These are phyloP conservation scores for Chaitophorus viminalis DNA, from an alignment of 2,888 invertebrate genomes.

Conservation along the genomic window DNA sequence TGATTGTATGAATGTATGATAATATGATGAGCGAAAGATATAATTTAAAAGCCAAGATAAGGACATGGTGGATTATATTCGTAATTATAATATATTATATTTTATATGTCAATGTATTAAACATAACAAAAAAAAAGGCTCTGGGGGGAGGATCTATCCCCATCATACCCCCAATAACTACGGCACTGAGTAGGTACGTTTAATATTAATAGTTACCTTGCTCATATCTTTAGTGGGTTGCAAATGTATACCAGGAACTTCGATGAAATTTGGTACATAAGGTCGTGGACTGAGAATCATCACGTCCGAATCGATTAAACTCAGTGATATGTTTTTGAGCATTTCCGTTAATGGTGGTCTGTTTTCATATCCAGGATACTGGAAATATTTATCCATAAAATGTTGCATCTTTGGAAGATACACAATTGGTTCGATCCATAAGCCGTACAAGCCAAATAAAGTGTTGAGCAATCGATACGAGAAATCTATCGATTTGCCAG, in stretches of 20 bases:
- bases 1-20: too few species aligned
- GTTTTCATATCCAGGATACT: conserved; percentile 50
- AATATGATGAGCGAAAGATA: too few species aligned
- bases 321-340: conserved; percentile 64
- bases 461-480: conserved; percentile 14
- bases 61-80: too few species aligned
- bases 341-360: conserved; percentile 63
- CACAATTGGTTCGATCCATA: background rate
- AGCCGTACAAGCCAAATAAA: background rate
- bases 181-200: too few species aligned
- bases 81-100: too few species aligned
- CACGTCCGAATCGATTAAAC: conserved; percentile 65
- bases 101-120: too few species aligned
- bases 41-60: too few species aligned
- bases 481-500: conserved; percentile 25
- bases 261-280: conserved; percentile 65
- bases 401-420: conserved; percentile 18
- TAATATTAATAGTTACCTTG: background rate
- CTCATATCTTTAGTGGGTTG: conserved; percentile 63
- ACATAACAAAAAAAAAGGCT: too few species aligned
- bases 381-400: conserved; percentile 42
- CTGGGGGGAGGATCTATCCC: too few species aligned
- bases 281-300: conserved; percentile 64
- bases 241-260: conserved; percentile 66
- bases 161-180: too few species aligned